Evolutionary conservation across 2,888 invertebrate species (phyloP).

Genomic region (Apotomis capreana): DNA sequence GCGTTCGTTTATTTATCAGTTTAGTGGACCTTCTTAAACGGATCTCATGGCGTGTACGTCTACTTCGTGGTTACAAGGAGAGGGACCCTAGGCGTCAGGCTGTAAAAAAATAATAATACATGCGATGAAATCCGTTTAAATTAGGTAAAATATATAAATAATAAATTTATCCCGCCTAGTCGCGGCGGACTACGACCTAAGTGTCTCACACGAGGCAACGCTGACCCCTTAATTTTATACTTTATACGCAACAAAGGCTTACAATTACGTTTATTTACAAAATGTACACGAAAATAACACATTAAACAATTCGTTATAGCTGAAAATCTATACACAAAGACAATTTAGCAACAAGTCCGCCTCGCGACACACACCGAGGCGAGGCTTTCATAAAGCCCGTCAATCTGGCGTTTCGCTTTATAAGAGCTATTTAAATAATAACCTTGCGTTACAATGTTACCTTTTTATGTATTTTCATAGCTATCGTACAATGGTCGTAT

Average conservation of each 20-base stretch:
- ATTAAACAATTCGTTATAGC: slow-evolving; percentile 37
- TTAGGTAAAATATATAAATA: neutral
- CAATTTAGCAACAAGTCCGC: slow-evolving; percentile 24
- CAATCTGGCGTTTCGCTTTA: slow-evolving; percentile 17
- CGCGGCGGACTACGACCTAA: neutral
- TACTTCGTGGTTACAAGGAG: neutral
- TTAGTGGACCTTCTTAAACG: neutral
- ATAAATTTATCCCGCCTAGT: neutral
- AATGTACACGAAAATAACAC: slow-evolving; percentile 64
- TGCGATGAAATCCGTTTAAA: neutral
- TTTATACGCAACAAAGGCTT: slow-evolving; percentile 56
- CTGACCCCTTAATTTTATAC: slow-evolving; percentile 46
- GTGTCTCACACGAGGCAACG: slow-evolving; percentile 23
- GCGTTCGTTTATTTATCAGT: neutral
- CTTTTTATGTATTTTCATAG: slow-evolving; percentile 30
- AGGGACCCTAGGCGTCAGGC: neutral
- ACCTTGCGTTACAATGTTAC: slow-evolving; percentile 29
- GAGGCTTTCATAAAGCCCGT: slow-evolving; percentile 32
- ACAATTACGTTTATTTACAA: slow-evolving; percentile 73
- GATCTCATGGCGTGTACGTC: neutral
- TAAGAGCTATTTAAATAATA: slow-evolving; percentile 37
- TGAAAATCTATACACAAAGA: slow-evolving; percentile 37
- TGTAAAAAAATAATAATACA: neutral
- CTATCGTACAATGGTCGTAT: slow-evolving; percentile 21
- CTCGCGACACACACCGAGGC: slow-evolving; percentile 51